These are phyloP conservation scores for Sceloporus tristichus DNA, from an alignment of 2,113 vertebrate genomes.

Conservation along the genomic window DNA sequence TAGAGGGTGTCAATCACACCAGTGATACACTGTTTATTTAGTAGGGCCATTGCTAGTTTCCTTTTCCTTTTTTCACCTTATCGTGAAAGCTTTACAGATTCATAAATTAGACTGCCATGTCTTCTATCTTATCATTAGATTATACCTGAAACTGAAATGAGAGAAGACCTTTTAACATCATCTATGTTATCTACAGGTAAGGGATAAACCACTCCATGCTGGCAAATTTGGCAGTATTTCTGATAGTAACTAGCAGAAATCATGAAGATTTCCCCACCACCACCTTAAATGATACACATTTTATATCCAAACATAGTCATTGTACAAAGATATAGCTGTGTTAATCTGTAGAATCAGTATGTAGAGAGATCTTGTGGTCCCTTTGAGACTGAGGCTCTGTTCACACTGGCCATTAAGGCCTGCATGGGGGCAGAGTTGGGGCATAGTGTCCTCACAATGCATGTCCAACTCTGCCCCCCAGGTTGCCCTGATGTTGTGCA, in stretches of 20 bases:
- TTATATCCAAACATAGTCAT: not conserved
- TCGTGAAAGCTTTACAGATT: slow-evolving; percentile 13
- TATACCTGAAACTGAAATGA: slow-evolving; percentile 29
- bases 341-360: no score
- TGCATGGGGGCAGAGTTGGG: no score
- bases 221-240: not conserved
- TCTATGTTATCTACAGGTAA: slow-evolving; percentile 4
- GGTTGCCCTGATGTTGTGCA: no score
- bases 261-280: no score
- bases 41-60: not conserved
- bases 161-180: slow-evolving; percentile 10
- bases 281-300: not conserved
- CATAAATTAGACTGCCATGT: slow-evolving; percentile 31
- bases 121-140: slow-evolving; percentile 33
- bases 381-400: no score
- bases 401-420: no score
- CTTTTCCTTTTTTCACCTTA: not conserved
- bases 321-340: no score
- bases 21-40: not conserved
- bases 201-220: not conserved
- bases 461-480: no score
- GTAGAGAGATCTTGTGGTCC: no score
- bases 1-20: slow-evolving; percentile 18
- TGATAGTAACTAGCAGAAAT: not conserved
- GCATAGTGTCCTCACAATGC: no score